phyloP scores from a whole-genome alignment of 2,113 vertebrate genomes.

The Scartelaos histophorus region DNA sequence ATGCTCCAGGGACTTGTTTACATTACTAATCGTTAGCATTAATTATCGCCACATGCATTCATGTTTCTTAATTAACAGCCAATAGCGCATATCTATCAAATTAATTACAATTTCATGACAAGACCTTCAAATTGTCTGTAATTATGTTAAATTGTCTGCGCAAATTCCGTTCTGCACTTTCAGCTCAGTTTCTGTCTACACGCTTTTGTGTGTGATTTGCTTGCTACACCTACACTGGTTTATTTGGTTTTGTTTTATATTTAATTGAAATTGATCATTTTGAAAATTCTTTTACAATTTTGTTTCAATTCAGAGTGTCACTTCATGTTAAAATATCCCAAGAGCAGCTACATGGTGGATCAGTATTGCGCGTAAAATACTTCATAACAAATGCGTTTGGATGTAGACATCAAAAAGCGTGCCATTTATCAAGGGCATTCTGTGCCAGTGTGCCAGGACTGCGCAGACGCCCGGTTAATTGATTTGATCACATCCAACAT shows the following conservation, averaged over 20 bases:
- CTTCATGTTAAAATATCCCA: no score
- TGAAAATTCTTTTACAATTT: not conserved
- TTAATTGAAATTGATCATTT: no score
- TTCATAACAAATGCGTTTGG: not conserved
- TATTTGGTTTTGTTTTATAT: no score
- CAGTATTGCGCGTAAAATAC: not conserved
- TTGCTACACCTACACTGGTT: no score
- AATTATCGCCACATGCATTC: not conserved
- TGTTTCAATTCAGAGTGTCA: no score
- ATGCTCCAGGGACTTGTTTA: not conserved
- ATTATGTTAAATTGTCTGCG: no score
- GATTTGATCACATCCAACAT: constrained; percentile 27
- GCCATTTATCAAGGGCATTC: constrained; percentile 10
- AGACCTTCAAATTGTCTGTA: no score
- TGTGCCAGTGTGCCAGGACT: constrained; percentile 11
- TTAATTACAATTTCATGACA: not conserved
- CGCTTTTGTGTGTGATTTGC: no score
- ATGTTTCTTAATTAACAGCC: not conserved
- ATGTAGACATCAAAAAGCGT: not conserved
- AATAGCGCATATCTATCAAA: not conserved
- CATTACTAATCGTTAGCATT: not conserved
- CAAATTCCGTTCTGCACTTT: no score
- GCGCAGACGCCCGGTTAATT: constrained; percentile 21
- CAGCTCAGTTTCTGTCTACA: no score
- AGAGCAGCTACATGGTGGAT: not conserved